phyloP scores from a whole-genome alignment of 2,797 vertebrate species.

The Dendrocincla tyrannina region DNA sequence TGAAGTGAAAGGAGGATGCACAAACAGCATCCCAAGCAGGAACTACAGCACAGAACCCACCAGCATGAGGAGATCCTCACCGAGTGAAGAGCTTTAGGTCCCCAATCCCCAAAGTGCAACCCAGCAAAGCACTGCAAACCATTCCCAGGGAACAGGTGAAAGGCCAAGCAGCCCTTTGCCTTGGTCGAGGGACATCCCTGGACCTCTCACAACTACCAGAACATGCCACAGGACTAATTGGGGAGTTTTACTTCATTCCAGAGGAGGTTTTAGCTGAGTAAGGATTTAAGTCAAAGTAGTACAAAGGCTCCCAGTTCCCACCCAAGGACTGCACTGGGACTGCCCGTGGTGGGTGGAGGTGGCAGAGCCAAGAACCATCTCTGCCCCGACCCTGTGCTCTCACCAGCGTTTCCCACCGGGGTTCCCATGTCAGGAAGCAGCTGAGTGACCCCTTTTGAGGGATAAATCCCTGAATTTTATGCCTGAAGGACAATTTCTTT shows the following conservation, averaged over 20 bases:
- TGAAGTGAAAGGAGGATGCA: not conserved
- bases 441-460: not conserved
- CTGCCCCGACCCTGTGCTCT: not conserved
- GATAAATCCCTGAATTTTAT: constrained; percentile 33
- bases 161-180: not conserved
- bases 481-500: constrained; percentile 29
- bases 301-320: not conserved
- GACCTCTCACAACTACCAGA: not conserved
- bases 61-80: not conserved
- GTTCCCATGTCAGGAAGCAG: not conserved
- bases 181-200: not conserved
- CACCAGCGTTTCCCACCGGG: not conserved
- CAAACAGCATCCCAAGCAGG: accelerated
- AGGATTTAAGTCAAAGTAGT: not conserved
- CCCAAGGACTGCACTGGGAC: not conserved
- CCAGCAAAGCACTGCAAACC: not conserved
- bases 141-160: not conserved
- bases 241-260: not conserved
- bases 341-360: not conserved
- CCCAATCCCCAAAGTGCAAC: not conserved
- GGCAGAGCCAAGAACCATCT: not conserved
- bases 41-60: accelerated
- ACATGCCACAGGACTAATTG: accelerated
- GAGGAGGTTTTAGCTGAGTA: not conserved
- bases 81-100: not conserved